Percentiles rank a stretch among this genome's conserved stretches.
Evolutionary conservation across 2,113 vertebrate genomes (phyloP).

Genomic region (Cephalopterus ornatus): DNA sequence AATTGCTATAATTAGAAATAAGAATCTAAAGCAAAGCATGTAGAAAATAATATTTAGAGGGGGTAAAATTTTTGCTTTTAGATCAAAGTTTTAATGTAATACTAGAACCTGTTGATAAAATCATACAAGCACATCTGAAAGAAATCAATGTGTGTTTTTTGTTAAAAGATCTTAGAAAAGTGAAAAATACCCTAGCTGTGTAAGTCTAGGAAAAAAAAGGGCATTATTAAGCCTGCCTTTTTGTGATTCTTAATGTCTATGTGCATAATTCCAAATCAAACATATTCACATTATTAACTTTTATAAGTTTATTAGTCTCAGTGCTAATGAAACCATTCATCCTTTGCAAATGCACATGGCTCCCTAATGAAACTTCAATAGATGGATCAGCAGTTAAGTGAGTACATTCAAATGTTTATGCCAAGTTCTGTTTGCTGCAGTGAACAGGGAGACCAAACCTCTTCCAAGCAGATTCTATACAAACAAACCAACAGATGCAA

Average conservation of each 20-base stretch:
- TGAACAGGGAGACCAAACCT: slow-evolving; percentile 32
- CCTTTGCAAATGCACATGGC: slow-evolving; percentile 78
- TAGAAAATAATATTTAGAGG: not conserved
- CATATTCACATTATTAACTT: slow-evolving; percentile 87
- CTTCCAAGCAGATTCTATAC: slow-evolving; percentile 33
- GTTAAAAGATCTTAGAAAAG: slow-evolving; percentile 10
- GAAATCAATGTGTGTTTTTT: not conserved
- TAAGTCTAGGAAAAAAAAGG: slow-evolving; percentile 23
- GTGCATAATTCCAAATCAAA: slow-evolving; percentile 81
- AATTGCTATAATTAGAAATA: not conserved
- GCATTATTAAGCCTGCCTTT: slow-evolving; percentile 31
- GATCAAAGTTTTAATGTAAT: not conserved
- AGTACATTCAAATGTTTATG: slow-evolving; percentile 65
- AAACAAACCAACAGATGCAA: not conserved
- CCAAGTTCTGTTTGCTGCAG: slow-evolving; percentile 68
- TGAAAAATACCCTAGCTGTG: not conserved
- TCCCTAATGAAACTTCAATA: slow-evolving; percentile 77
- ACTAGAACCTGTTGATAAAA: slow-evolving; percentile 1
- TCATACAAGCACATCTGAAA: not conserved
- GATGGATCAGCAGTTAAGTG: slow-evolving; percentile 73
- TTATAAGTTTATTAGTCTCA: slow-evolving; percentile 84
- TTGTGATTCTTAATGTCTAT: slow-evolving; percentile 68
- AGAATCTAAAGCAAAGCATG: not conserved
- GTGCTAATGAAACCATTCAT: slow-evolving; percentile 81
- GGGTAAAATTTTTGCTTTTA: not conserved